Percentiles rank a stretch among this genome's conserved stretches.
These are phyloP conservation scores for Spilogale gracilis DNA, from an alignment of 2,113 vertebrate genomes.

Conservation along the genomic window DNA sequence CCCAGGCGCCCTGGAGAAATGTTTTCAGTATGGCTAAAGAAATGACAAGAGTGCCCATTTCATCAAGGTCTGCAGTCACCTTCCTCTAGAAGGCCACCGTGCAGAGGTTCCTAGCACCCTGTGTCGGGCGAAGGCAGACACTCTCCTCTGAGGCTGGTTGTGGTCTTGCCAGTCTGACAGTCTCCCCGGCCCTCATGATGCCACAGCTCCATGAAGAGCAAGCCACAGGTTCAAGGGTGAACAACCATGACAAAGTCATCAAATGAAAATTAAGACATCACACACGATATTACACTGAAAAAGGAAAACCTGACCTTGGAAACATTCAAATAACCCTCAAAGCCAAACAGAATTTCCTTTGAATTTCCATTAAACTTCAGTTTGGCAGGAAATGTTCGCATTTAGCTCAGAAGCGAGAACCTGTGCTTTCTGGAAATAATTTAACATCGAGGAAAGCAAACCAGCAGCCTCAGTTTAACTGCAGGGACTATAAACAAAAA, in stretches of 20 bases:
- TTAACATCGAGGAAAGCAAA: conserved; percentile 48
- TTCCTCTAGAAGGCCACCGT: neutral
- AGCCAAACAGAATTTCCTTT: conserved; percentile 44
- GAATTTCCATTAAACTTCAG: neutral
- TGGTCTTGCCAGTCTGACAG: neutral
- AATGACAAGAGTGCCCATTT: neutral
- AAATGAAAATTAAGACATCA: conserved; percentile 47
- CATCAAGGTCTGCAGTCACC: no score
- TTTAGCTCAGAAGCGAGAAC: neutral
- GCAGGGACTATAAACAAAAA: neutral
- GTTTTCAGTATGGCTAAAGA: neutral
- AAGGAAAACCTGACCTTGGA: neutral
- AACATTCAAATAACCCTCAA: conserved; percentile 14
- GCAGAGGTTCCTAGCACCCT: neutral
- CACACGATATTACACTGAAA: neutral
- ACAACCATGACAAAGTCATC: neutral
- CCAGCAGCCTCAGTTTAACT: neutral
- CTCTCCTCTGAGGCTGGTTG: neutral
- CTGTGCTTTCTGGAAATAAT: conserved; percentile 38
- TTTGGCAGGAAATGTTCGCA: conserved; percentile 34
- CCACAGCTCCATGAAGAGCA: neutral
- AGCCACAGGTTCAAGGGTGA: conserved; percentile 19
- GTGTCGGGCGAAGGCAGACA: neutral
- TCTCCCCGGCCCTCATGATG: neutral
- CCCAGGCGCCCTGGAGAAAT: neutral